Conservation (phyloP, 2,797 vertebrate species). For the Apogon talboti region DNA sequence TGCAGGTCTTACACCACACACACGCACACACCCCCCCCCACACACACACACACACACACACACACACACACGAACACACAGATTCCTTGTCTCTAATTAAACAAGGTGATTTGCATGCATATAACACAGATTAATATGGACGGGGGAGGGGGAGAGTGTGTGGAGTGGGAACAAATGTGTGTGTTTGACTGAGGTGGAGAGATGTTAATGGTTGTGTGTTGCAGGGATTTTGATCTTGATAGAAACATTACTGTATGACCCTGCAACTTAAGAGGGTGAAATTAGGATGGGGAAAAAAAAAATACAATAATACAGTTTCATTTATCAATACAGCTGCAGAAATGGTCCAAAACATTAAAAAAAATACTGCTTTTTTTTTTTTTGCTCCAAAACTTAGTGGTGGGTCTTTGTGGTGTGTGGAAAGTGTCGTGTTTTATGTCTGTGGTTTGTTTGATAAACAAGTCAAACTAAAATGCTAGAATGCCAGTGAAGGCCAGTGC, state of each 20-base stretch:
- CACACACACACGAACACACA: conserved; percentile 13
- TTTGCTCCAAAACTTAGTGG: conserved; percentile 10
- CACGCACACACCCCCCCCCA: too few species aligned
- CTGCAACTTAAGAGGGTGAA: neutral
- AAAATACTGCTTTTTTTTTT: too few species aligned
- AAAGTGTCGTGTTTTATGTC: conserved; percentile 24
- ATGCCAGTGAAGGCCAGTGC: conserved; percentile 6
- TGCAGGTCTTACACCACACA: conserved; percentile 1
- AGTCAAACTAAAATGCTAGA: conserved; percentile 14
- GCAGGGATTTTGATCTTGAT: conserved; percentile 6
- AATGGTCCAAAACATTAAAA: too few species aligned
- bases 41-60: conserved; percentile 20
- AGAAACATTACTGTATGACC: conserved; percentile 7
- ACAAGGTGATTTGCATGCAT: conserved; percentile 84
- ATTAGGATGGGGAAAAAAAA: neutral
- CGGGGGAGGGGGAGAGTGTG: conserved; percentile 36
- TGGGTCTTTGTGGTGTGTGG: conserved; percentile 5
- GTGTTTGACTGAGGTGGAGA: conserved; percentile 33
- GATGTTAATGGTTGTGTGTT: conserved; percentile 25
- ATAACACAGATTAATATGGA: conserved; percentile 75
- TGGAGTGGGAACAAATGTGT: conserved; percentile 17
- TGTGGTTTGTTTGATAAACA: conserved; percentile 29
- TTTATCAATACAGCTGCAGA: too few species aligned
- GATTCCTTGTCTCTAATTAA: conserved; percentile 81
- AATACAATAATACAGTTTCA: too few species aligned